phyloP scores from a whole-genome alignment of 2,113 vertebrate species.

The Grus americana region DNA sequence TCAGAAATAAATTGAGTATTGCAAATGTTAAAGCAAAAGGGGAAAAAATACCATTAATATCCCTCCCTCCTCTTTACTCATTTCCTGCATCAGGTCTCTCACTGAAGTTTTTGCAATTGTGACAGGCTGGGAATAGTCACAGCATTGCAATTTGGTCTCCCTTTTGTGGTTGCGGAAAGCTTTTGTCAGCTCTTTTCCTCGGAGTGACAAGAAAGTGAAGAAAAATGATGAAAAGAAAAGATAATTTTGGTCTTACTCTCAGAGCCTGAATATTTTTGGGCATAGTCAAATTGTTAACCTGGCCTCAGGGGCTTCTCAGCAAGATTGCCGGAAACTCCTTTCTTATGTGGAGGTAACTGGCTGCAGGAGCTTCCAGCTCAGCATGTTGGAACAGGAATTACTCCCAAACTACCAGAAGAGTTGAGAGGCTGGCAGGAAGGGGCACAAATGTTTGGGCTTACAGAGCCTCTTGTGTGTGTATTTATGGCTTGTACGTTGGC shows the following conservation, averaged over 20 bases:
- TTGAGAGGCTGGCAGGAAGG: conserved; percentile 28
- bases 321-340: conserved; percentile 49
- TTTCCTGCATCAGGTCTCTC: not conserved
- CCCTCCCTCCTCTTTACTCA: fast-evolving
- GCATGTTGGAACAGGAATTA: conserved; percentile 51
- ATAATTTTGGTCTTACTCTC: not conserved
- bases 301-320: conserved; percentile 48
- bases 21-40: not conserved
- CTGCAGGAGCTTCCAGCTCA: conserved; percentile 45
- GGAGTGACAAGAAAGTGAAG: not conserved
- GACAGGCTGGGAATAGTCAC: not conserved
- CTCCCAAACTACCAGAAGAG: not conserved
- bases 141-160: not conserved
- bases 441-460: not conserved
- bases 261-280: conserved; percentile 3
- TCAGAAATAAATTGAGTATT: not conserved
- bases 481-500: not conserved
- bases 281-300: conserved; percentile 33
- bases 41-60: not conserved
- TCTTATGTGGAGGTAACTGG: not conserved
- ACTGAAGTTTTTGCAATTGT: not conserved
- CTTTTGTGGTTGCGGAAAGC: not conserved
- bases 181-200: not conserved
- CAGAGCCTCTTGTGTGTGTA: not conserved
- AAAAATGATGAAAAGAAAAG: not conserved